phyloP scores from a whole-genome alignment of 92 coral and sea anemone species.

The Zoanthus sociatus region DNA sequence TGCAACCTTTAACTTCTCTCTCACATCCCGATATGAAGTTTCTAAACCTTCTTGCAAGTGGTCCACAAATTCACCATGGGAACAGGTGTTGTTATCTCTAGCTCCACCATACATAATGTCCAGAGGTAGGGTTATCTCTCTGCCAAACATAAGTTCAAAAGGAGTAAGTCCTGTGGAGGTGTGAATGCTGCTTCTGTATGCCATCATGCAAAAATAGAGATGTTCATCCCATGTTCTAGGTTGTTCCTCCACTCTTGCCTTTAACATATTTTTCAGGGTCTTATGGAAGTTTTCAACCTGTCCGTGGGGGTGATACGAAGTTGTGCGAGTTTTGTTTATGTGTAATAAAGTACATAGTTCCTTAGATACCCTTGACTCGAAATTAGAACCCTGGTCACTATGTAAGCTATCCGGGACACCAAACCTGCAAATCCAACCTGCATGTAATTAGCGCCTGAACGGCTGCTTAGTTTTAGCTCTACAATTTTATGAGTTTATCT shows the following conservation, averaged over 20 bases:
- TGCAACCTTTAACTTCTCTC: background rate
- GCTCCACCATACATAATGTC: background rate
- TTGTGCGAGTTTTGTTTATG: constrained; percentile 56
- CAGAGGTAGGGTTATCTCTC: constrained; percentile 49
- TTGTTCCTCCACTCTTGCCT: constrained; percentile 31
- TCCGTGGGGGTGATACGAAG: too few relatives aligned
- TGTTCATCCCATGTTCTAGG: constrained; percentile 47
- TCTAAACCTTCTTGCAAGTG: constrained; percentile 5
- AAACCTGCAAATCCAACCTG: constrained; percentile 57
- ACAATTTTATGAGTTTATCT: too few relatives aligned
- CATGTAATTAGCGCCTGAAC: too few relatives aligned
- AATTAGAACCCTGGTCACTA: constrained; percentile 69
- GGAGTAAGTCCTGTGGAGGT: constrained; percentile 49
- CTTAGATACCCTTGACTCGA: constrained; percentile 49
- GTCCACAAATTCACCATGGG: background rate
- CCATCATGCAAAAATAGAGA: constrained; percentile 51
- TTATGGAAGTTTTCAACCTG: too few relatives aligned
- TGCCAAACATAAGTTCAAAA: constrained; percentile 40
- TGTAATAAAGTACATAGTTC: constrained; percentile 54
- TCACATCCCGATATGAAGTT: constrained; percentile 21
- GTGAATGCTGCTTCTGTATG: constrained; percentile 62
- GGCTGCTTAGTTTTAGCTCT: too few relatives aligned
- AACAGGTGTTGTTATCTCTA: too few relatives aligned
- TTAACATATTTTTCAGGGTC: background rate
- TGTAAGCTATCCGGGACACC: constrained; percentile 65